phyloP scores from a whole-genome alignment of 37 sponge, comb jelly and placozoan genomes.

The Beroe forskalii region DNA sequence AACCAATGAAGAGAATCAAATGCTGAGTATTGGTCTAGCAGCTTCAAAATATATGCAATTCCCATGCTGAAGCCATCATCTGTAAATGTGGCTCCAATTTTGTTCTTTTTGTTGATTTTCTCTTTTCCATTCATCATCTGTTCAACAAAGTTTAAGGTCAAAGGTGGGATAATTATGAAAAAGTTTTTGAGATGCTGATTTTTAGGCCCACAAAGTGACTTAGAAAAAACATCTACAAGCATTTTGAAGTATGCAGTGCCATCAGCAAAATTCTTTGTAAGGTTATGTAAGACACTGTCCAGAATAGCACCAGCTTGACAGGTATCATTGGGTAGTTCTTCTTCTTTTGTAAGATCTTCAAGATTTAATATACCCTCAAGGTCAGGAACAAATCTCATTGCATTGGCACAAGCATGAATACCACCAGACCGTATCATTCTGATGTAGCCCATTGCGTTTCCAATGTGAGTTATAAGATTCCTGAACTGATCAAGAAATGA shows the following conservation, averaged over 20 bases:
- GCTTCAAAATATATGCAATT: conserved; percentile 94
- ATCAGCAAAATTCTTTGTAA: conserved; percentile 92
- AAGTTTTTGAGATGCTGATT: conserved; percentile 93
- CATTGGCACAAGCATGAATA: conserved; percentile 88
- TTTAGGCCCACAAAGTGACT: conserved; percentile 81
- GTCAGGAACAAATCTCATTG: conserved; percentile 97
- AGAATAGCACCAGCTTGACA: conserved; percentile 67
- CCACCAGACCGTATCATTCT: conserved; percentile 98
- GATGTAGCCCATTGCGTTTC: conserved; percentile 99
- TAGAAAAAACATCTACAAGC: conserved; percentile 92
- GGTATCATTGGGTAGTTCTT: conserved; percentile 71
- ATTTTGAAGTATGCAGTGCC: conserved; percentile 98
- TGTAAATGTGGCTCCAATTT: conserved; percentile 94
- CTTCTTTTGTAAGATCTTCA: conserved; percentile 75
- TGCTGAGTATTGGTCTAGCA: conserved; percentile 93
- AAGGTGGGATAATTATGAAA: conserved; percentile 93
- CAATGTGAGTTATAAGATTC: conserved; percentile 89
- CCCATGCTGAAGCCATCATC: conserved; percentile 99
- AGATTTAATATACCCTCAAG: conserved; percentile 90
- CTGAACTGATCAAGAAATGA: conserved; percentile 97
- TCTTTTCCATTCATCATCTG: conserved; percentile 93
- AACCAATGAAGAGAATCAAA: conserved; percentile 99
- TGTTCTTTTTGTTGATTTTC: conserved; percentile 94
- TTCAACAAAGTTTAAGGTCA: conserved; percentile 94
- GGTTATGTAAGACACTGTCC: conserved; percentile 81